Evolutionary conservation across 2,797 vertebrate species (phyloP).

Genomic region (Cichlasoma orientale): DNA sequence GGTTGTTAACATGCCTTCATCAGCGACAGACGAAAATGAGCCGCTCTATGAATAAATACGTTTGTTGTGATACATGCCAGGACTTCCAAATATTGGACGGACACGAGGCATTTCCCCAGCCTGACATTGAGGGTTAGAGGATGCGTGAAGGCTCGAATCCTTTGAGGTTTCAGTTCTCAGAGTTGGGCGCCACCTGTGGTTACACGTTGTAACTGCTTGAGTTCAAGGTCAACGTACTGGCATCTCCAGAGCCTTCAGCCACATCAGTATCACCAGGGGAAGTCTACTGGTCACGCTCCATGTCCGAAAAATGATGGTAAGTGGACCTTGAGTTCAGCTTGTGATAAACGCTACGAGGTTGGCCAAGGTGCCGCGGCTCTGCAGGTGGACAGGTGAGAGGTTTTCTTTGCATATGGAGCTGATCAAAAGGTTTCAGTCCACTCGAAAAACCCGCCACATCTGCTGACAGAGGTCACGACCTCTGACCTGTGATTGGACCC

Average conservation of each 20-base stretch:
- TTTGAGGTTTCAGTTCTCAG: not conserved
- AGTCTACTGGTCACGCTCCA: not conserved
- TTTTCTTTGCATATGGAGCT: constrained; percentile 38
- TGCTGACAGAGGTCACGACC: too few species aligned
- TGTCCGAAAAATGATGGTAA: not conserved
- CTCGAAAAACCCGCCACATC: too few species aligned
- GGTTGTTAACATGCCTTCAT: not conserved
- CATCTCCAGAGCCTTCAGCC: not conserved
- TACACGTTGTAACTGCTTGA: not conserved
- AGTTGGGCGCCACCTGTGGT: not conserved
- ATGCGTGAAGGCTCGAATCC: too few species aligned
- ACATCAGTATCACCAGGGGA: not conserved
- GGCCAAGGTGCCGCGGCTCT: not conserved
- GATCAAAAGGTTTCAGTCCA: not conserved
- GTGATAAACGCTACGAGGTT: not conserved
- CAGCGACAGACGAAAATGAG: too few species aligned
- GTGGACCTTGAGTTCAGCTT: too few species aligned
- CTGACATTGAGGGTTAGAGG: not conserved
- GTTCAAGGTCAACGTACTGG: not conserved
- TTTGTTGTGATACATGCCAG: not conserved
- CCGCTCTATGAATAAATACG: not conserved
- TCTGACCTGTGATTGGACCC: too few species aligned
- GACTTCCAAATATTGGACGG: not conserved
- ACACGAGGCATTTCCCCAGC: not conserved
- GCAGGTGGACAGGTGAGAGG: constrained; percentile 26